Evolutionary conservation across 2,888 invertebrate species (phyloP), one percentile per base, ranked within the genome.

Genomic region (Ornithoptera alexandrae): DNA sequence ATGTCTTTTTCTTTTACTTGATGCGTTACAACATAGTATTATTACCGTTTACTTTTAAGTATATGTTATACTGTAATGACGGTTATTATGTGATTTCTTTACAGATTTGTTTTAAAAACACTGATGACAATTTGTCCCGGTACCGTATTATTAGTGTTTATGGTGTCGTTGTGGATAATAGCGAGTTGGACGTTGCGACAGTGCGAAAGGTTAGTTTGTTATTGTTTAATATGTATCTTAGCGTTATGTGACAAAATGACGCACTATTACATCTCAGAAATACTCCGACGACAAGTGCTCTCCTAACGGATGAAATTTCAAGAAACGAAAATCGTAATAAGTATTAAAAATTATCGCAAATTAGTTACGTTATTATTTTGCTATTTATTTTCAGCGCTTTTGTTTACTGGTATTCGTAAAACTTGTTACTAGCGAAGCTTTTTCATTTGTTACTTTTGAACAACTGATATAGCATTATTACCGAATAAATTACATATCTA

Each of bases 61-160:
- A 22, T 22, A 22, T 22, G 0, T 22, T 12, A 2, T 42, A 8
- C 12, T 39, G 10, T 10, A 1, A 39, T 39, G 39, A 39, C 39
- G 39, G 10, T 10, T 1, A 39, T 39, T 12, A 46, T 46, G 22
- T 22, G 46, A 67, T 39, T 56, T 18, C 17, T 81, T 85, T 78
- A 36, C 94, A 93, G 95, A 88, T 97, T 97, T 93, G 98, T 98
- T 83, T 94, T 98, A 85, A 98, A 98, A 93, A 99, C 99, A 74
- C 94, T 99, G 80, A 99, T 99, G 99, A 99, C 99, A 87, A 99
- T 99, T 89, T 99, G 99, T 92, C 99, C 99, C 68, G 99, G 96
- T 90, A 99, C 96, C 74, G 99, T 99, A 80, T 95, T 99, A 81
- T 94, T 99, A 83, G 99, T 99, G 78, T 99, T 99, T 94, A 99